A percentile compares a stretch with the other conserved stretches of the same genome.
These are phyloP conservation scores for Alectura lathami DNA, from an alignment of 2,113 vertebrate species.

Conservation along the genomic window DNA sequence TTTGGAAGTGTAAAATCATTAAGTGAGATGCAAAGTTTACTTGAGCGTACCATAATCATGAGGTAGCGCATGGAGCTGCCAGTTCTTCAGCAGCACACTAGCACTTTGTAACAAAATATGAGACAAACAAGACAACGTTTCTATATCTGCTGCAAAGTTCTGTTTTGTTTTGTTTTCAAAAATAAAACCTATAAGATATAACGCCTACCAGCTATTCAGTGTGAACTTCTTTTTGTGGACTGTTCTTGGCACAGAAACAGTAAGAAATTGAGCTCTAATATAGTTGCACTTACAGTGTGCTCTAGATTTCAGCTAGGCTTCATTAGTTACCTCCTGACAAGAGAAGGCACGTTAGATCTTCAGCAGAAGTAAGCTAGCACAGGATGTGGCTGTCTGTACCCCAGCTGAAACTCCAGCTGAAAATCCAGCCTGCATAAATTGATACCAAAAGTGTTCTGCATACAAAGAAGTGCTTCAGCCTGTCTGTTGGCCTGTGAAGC, in stretches of 20 bases:
- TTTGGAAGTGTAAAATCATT: neutral
- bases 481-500: neutral
- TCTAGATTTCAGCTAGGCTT: neutral
- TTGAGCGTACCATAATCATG: neutral
- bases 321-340: neutral
- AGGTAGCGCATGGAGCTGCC: neutral
- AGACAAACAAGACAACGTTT: neutral
- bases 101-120: neutral
- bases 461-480: neutral
- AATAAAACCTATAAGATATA: constrained; percentile 38
- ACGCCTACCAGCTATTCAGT: constrained; percentile 9
- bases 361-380: neutral
- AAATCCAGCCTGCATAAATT: neutral
- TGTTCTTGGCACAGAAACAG: neutral
- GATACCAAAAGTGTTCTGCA: neutral
- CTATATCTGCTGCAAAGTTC: constrained; percentile 39
- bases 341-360: neutral
- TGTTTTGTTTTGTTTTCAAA: constrained; percentile 54
- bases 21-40: neutral
- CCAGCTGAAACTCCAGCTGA: neutral
- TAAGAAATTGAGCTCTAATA: neutral
- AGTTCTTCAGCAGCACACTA: neutral
- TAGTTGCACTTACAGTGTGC: neutral
- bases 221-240: constrained; percentile 37
- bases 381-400: neutral